Evolutionary conservation across 2,113 vertebrate species (phyloP).

Genomic region (Drymodes brunneopygia): DNA sequence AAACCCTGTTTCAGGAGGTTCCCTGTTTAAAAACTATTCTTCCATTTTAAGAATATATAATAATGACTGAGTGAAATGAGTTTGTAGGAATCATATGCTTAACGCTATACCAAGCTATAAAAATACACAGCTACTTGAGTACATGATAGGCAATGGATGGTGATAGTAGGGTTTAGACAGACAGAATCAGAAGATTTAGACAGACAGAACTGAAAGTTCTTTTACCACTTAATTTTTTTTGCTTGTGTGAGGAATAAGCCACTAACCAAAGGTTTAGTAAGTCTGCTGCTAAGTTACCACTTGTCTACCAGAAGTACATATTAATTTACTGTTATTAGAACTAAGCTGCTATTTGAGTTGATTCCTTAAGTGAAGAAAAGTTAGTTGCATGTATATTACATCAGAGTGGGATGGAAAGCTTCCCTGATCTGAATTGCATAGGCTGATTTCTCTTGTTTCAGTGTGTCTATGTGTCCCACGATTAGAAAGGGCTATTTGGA

Average conservation of each 20-base stretch:
- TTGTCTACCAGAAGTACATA: background rate
- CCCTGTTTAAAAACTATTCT: background rate
- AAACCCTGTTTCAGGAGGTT: background rate
- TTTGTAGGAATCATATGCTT: background rate
- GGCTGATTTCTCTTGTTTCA: background rate
- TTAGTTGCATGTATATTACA: background rate
- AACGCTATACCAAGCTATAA: background rate
- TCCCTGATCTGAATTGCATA: background rate
- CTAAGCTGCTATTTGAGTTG: background rate
- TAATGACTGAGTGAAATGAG: background rate
- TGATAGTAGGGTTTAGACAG: background rate
- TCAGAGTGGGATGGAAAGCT: background rate
- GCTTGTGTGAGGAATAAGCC: background rate
- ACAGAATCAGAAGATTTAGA: background rate
- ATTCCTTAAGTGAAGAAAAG: background rate
- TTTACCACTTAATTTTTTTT: background rate
- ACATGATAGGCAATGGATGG: background rate
- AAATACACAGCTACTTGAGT: background rate
- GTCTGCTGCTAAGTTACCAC: background rate
- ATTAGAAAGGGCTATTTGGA: background rate
- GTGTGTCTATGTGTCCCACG: background rate
- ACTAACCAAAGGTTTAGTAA: background rate
- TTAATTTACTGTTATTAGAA: background rate
- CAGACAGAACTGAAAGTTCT: background rate
- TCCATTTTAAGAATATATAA: background rate